Evolutionary conservation across 2,113 vertebrate species (phyloP), one percentile per base, ranked within the genome.

Genomic region (Bufo gargarizans): DNA sequence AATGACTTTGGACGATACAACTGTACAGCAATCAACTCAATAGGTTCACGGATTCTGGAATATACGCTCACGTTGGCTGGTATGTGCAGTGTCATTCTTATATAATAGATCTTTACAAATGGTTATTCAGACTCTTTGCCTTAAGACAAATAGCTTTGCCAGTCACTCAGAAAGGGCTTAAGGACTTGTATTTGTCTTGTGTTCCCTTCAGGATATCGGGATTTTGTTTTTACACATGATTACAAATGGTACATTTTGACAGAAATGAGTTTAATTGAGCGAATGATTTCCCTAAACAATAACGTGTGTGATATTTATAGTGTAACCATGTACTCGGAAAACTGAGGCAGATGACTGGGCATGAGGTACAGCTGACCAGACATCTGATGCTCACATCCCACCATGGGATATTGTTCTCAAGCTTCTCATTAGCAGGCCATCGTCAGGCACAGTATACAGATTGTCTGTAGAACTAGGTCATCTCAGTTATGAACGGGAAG

Each of bases 1-100:
- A 95, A 93, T 90, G 98, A 99, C 92, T 99, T 99, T 81, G 98
- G 98, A 82, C 94, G 96, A 22, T 99, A 99, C 91, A 99, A 98
- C 91, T 99, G 98, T 91, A 98, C 97, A 58, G 98, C 98, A 63
- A 96, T 97, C 81, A 99, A 99, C 92, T 96, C 95, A 93, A 97
- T 99, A 77, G 98, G 98, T 65, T 96, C 96, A 85, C 95, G 96
- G 85, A 97, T 96, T 92, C 97, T 99, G 91, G 98, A 99, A 90
- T 99, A 98, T 91, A 97, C 97, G 61, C 95, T 99, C 91, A 96
- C 96, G 78, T 96, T 97, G 93, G 98, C 98, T 91, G 98, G 98
- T 99, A 94, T 95, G 97, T 96, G 80, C 13, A 84, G 53, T 76
- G 65, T 59, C 33, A 17, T 69, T 71, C 33, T 49, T 85, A 47